Evolutionary conservation across 2,797 vertebrate species (phyloP).

Genomic region (Tokudaia muenninki): DNA sequence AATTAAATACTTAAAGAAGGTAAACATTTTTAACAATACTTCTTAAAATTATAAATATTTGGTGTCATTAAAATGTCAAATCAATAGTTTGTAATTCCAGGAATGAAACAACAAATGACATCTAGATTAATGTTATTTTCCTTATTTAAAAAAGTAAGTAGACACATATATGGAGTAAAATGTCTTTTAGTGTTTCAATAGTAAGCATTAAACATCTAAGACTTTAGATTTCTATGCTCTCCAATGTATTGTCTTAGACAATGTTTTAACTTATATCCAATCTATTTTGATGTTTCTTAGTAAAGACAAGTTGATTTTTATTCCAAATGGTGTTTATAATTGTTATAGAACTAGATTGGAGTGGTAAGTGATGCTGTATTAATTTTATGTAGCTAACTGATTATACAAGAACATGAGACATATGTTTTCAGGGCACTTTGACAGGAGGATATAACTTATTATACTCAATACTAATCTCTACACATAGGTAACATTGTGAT

Average conservation of each 20-base stretch:
- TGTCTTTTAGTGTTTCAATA: neutral
- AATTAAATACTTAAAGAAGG: neutral
- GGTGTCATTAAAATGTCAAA: neutral
- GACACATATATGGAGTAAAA: neutral
- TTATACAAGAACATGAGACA: constrained; percentile 12
- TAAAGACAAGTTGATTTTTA: neutral
- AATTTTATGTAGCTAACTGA: constrained; percentile 13
- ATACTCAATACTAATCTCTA: neutral
- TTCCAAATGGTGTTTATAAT: constrained; percentile 6
- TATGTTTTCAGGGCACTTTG: constrained; percentile 25
- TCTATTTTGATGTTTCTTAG: constrained; percentile 26
- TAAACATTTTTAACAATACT: neutral
- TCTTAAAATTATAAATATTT: constrained; percentile 25
- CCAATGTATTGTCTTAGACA: neutral
- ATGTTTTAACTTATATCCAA: neutral
- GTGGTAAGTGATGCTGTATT: neutral
- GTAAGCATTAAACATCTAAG: neutral
- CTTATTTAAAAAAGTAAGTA: neutral
- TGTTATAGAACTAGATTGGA: neutral
- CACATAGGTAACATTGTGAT: neutral
- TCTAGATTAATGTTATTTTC: constrained; percentile 21
- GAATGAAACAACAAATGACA: neutral
- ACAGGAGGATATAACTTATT: neutral
- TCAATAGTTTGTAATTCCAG: neutral
- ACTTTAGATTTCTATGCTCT: neutral